phyloP scores from a whole-genome alignment of 2,797 vertebrate species.

The Yasuhikotakia modesta region DNA sequence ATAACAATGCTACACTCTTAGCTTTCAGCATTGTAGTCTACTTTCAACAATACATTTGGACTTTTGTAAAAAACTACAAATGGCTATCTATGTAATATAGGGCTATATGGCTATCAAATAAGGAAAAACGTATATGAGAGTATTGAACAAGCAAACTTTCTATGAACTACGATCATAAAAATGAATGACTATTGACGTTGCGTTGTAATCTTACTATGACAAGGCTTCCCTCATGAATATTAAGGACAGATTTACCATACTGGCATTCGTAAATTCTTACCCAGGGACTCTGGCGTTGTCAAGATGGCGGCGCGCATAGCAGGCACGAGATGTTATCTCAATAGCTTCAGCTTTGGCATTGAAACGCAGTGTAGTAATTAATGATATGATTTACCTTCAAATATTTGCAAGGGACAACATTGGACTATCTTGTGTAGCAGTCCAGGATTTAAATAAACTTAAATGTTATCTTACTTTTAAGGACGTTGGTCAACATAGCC shows the following conservation, averaged over 20 bases:
- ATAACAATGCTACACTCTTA: too few species aligned
- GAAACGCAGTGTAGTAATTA: neutral
- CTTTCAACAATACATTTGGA: too few species aligned
- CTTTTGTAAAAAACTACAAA: too few species aligned
- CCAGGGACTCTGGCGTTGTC: neutral
- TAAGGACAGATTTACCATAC: neutral
- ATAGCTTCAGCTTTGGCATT: constrained; percentile 11
- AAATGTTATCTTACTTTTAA: neutral
- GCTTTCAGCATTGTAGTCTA: too few species aligned
- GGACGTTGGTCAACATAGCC: constrained; percentile 55
- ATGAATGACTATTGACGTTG: neutral
- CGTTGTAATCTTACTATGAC: neutral
- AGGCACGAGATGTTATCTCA: constrained; percentile 16
- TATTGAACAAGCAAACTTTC: too few species aligned
- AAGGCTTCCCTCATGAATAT: neutral
- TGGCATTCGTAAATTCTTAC: neutral
- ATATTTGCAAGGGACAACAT: too few species aligned
- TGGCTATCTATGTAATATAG: too few species aligned
- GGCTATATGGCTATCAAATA: too few species aligned
- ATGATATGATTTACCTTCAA: neutral
- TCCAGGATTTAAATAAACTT: neutral
- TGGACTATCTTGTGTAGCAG: too few species aligned
- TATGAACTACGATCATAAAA: neutral
- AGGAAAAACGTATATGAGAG: too few species aligned
- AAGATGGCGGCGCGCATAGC: constrained; percentile 55